Percentiles rank a stretch among this genome's conserved stretches.
These are phyloP conservation scores for Odobenus rosmarus DNA, from an alignment of 2,113 vertebrate species.

Conservation along the genomic window DNA sequence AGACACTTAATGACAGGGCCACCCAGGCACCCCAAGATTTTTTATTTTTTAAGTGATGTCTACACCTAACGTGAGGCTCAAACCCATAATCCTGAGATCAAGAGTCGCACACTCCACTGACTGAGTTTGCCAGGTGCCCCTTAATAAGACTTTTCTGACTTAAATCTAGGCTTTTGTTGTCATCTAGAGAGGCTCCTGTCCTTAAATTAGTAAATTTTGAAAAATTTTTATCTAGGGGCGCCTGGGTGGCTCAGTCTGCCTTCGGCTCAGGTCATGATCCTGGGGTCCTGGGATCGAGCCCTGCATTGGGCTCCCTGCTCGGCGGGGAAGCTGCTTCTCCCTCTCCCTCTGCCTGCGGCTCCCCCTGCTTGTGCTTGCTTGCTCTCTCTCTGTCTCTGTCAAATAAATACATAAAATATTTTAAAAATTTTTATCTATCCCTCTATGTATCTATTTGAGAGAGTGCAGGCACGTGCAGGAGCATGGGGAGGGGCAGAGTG, in stretches of 20 bases:
- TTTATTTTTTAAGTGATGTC: not conserved
- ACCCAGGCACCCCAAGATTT: no score
- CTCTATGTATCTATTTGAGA: not conserved
- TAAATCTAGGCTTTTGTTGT: not conserved
- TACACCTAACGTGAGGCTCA: not conserved
- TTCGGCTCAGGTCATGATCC: no score
- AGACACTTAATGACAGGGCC: no score
- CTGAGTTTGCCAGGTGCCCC: not conserved
- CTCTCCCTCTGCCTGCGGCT: no score
- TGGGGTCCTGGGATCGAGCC: no score
- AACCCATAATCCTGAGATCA: not conserved
- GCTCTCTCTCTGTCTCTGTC: no score
- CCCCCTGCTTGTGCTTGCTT: no score
- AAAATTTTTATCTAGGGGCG: not conserved
- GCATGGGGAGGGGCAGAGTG: not conserved
- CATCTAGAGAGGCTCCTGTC: not conserved
- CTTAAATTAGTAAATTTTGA: not conserved
- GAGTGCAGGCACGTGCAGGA: not conserved
- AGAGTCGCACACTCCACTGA: not conserved
- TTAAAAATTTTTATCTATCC: not conserved
- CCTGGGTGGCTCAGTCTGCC: no score
- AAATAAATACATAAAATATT: not conserved
- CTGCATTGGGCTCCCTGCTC: no score
- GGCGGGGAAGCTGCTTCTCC: no score
- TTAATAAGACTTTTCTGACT: not conserved